Base-by-base conservation (phyloP, 2,888 invertebrate species). In the Schizaphis graminum region DNA sequence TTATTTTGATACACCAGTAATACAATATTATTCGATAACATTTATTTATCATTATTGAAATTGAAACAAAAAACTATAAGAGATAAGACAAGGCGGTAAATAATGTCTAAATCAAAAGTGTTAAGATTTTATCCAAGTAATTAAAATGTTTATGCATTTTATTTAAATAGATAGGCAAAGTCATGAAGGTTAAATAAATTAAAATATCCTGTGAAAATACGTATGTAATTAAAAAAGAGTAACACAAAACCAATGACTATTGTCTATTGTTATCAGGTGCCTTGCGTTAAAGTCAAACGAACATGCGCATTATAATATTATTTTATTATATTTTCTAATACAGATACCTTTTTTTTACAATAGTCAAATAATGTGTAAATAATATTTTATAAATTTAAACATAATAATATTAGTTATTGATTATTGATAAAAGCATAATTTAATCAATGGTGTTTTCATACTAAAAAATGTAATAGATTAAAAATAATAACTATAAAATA, bases 271-370 rank as follows among this genome's bases (percentile, higher is more conserved):
- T 56, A 5, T 67, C 56, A 16, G 28, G 53, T 35, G 26, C 56
- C 89, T 89, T 89, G 57, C 89, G 89, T 89, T 89, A 89, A 89
- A 89, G 89, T 89, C 89, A 89, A 89, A 28, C 13, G 13, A 49
- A 67, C n/a, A n/a, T 53, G 21, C 67, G 16, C n/a, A 13, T 67
- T n/a, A 16, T 16, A 67, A 67, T n/a, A 67, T 67, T 67, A n/a
- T 13, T n/a, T 10, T 67, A 67, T n/a, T 67, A 21, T 53, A 4
- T 53, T 53, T 67, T 67, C 67, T n/a, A n/a, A 16, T n/a, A 67
- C 41, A 44, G 41, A 44, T 67, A 67, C n/a, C n/a, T 67, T n/a
- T 28, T n/a, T 2, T n/a, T 61, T 5, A 67, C 67, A n/a, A 5
- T 16, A 5, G 16, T n/a, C 16, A 16, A 67, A 16, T 16, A 67